Evolutionary conservation across 2,113 vertebrate species (phyloP), one percentile per base, ranked within the genome.

Genomic region (Oncorhynchus gorbuscha): DNA sequence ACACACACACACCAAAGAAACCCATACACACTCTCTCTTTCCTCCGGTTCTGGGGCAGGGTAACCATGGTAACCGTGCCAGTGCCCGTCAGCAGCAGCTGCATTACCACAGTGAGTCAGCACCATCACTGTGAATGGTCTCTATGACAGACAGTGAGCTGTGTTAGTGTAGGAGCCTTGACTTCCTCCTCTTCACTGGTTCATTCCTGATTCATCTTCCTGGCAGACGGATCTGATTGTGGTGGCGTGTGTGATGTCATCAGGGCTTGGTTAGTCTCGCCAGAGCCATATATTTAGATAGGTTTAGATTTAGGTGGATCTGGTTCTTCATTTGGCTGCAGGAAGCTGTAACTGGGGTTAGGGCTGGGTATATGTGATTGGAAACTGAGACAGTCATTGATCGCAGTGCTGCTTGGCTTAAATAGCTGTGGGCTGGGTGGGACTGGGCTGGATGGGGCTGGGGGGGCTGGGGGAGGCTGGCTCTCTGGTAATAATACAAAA

Each of bases 11-110:
- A 61, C 49, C 18, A n/a, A 7, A 62, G 2, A 22, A 7, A 62
- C 18, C 7, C n/a, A 62, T 8, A 62, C 59, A 62, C 59, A 62
- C 59, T 58, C n/a, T 16, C 59, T 22, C n/a, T 9, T 22, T 20
- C 48, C 26, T 48, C 68, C 28, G 30, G 49, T 75, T n/a, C n/a
- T 62, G n/a, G 59, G 74, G 69, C 71, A 39, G 13, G 68, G 71
- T 84, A 79, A 51, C 83, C 75, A 82, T 84, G 83, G 79, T 26
- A 59, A 81, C 48, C 55, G 16, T 68, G 71, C 3, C 51, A 55
- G 51, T 67, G 76, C 72, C 55, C 73, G 35, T 67, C 72, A 49
- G 69, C 72, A 48, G 68, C 62, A 72, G 64, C 61, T 69, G 79
- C 66, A 68, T 78, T 39, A 45, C 20, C 20, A 26, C 20, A 39